Base-by-base conservation (phyloP, 1,140 invertebrate species). In the Cydia fagiglandana region DNA sequence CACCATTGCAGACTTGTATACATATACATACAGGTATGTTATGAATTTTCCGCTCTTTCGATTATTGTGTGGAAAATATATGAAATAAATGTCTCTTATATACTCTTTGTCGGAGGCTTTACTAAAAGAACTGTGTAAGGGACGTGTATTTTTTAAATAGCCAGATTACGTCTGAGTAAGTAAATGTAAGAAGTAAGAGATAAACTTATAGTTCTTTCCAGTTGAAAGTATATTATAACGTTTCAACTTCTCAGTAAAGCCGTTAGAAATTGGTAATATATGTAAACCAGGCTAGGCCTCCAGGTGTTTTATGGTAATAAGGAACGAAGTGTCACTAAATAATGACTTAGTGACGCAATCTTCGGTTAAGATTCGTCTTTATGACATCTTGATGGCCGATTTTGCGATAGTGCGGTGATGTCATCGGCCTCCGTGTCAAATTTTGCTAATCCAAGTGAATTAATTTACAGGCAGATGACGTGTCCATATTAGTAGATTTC, bases 311-410 rank as follows among this genome's bases (percentile, higher is more conserved):
- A 61, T 61, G 56, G n/a, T 61, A 61, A 61, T 61, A 20, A 24
- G 56, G 12, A 61, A 61, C 56, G 7, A 61, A 61, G 56, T 61
- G 20, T 61, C 56, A 61, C 56, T 61, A 61, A 24, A 61, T 61
- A 61, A 61, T 61, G 56, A 61, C 20, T 24, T 24, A 61, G 56
- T 61, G 56, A 61, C 56, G 56, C 20, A 61, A 61, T 61, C 56
- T 12, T 20, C 20, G 17, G 56, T 24, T 24, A 10, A 61, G 9
- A 61, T 24, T 61, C 20, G 56, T 24, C 56, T 61, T 61, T 24
- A 24, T 61, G 56, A 61, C 9, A 61, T 61, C 56, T 61, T 24
- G 56, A 61, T 24, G 56, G 56, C 56, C 56, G 56, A 61, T 61
- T 61, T 61, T 24, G 56, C 9, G 56, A 61, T 61, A 61, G 56